These are phyloP conservation scores for Apoda limacodes DNA, from an alignment of 2,888 invertebrate species.

Conservation along the genomic window DNA sequence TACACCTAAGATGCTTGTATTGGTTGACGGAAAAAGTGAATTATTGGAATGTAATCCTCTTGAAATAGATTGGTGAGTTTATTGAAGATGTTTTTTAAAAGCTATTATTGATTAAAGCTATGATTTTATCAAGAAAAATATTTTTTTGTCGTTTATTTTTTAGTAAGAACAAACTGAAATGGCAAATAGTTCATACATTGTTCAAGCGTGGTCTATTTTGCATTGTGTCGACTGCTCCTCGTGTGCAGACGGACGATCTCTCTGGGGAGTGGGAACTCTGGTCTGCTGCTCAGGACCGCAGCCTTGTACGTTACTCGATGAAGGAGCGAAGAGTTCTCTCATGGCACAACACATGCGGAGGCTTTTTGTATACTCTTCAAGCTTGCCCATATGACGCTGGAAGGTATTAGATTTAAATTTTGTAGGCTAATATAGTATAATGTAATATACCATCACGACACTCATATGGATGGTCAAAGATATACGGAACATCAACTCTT, in stretches of 20 bases:
- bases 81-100: not conserved
- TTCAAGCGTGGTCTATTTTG: slow-evolving; percentile 73
- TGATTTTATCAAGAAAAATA: no score
- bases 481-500: no score
- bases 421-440: not conserved
- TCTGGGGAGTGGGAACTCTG: slow-evolving; percentile 56
- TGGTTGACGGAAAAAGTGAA: slow-evolving; percentile 72
- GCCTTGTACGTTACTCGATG: slow-evolving; percentile 61
- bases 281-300: slow-evolving; percentile 73
- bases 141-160: slow-evolving; percentile 18
- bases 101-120: not conserved
- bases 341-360: slow-evolving; percentile 71
- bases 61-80: slow-evolving; percentile 38
- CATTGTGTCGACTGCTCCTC: slow-evolving; percentile 60
- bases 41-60: slow-evolving; percentile 73
- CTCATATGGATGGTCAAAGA: no score
- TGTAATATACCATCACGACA: no score
- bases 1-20: slow-evolving; percentile 62
- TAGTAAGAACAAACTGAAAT: slow-evolving; percentile 44
- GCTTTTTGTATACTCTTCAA: slow-evolving; percentile 72
- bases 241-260: slow-evolving; percentile 22
- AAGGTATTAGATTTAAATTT: slow-evolving; percentile 47
- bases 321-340: slow-evolving; percentile 34
- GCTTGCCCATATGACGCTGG: slow-evolving; percentile 78
- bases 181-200: slow-evolving; percentile 44